Evolutionary conservation across 1,140 invertebrate species (phyloP), one percentile per base, ranked within the genome.

Genomic region (Papilio glaucus): DNA sequence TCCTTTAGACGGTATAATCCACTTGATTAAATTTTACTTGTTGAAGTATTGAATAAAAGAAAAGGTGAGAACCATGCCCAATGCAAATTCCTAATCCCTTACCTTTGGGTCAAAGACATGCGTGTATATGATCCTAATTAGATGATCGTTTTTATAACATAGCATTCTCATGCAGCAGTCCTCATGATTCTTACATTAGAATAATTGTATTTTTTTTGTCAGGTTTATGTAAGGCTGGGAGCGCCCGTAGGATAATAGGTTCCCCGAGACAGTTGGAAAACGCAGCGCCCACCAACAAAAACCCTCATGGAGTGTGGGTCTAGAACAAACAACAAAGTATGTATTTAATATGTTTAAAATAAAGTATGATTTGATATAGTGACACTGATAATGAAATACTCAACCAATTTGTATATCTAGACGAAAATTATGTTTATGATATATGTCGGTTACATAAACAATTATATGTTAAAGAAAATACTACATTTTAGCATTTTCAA

Each of bases 301-400:
- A 98, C 93, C 98, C 98, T 42, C 98, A 99, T 85, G 98, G 98
- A 26, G 98, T 99, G 67, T 99, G 98, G 98, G 98, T 99, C 45
- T 99, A 83, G 79, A 69, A 38, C n/a, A 57, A 68, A 45, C 29
- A 41, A 41, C 53, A 33, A 67, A 70, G 57, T 73, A 71, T 67
- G 33, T 71, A 71, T 72, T 74, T 68, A 49, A 37, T 38, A 74
- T 38, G 63, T 63, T 39, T 38, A 38, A 37, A 63, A 63, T 37
- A n/a, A 37, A 45, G 21, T 53, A 18, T 3, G 9, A 24, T 24
- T 18, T 53, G 15, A 49, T 49, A 9, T 41, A 13, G 4, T 53
- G 9, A 53, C 1, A 53, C 15, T 45, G 15, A 41, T 39, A 8
- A 39, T 6, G 12, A 41, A n/a, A n/a, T 41, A 41, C 29, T 33